Conservation (phyloP, 2,113 vertebrate genomes). For the Ibidorhyncha struthersii region DNA sequence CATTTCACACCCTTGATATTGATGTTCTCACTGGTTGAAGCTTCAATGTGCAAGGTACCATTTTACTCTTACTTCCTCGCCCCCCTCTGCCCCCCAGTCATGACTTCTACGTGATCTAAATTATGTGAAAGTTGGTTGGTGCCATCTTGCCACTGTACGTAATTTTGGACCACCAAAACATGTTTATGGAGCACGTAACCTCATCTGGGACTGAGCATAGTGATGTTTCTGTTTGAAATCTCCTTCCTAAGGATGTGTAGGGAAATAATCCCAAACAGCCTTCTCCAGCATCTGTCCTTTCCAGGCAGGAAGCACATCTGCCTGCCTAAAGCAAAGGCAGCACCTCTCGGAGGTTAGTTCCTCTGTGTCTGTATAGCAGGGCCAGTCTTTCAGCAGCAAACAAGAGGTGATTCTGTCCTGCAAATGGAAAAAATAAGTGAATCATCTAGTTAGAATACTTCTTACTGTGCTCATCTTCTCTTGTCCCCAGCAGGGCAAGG, state of each 20-base stretch:
- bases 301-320: neutral
- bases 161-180: neutral
- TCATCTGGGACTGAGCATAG: neutral
- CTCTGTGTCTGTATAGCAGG: neutral
- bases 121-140: neutral
- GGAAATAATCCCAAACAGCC: neutral
- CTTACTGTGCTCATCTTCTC: neutral
- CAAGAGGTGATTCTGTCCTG: neutral
- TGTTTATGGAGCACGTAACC: neutral
- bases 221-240: neutral
- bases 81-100: rapidly evolving
- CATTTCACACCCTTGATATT: neutral
- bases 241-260: neutral
- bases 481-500: neutral
- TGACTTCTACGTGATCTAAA: neutral
- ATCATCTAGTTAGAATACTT: neutral
- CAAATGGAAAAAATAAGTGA: neutral
- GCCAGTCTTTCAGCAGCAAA: neutral
- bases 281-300: neutral
- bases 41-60: rapidly evolving
- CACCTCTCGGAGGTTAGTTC: neutral
- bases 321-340: neutral
- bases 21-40: neutral
- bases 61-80: neutral
- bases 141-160: neutral